phyloP scores from a whole-genome alignment of 2,113 vertebrate species.

The Glaucidium brasilianum region DNA sequence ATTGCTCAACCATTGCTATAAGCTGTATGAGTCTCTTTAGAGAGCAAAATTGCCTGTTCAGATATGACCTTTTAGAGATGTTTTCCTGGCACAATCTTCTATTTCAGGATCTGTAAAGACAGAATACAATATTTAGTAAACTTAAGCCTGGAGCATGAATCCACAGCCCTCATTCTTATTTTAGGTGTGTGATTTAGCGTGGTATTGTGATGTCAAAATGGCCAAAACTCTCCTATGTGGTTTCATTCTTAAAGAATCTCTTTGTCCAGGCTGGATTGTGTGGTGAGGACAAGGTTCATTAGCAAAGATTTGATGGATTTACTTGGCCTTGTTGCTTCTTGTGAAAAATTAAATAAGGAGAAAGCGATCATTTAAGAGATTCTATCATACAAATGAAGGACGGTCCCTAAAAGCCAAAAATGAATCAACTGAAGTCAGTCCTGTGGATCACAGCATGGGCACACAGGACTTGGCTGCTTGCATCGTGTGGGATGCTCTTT shows the following conservation, averaged over 20 bases:
- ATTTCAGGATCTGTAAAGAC: not conserved
- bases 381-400: not conserved
- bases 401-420: not conserved
- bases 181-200: not conserved
- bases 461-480: not conserved
- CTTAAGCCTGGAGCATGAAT: not conserved
- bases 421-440: not conserved
- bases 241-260: not conserved
- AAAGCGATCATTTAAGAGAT: not conserved
- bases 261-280: not conserved
- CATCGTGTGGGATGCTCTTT: not conserved
- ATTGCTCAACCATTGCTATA: not conserved
- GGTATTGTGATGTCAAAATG: not conserved
- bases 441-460: not conserved
- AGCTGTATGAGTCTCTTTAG: not conserved
- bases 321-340: not conserved
- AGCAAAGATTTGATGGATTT: not conserved
- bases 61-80: not conserved
- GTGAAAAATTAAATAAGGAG: not conserved
- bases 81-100: not conserved
- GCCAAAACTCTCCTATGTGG: not conserved
- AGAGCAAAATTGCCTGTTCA: not conserved
- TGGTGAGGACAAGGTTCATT: not conserved
- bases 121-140: not conserved
- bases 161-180: not conserved